Evolutionary conservation across 2,113 vertebrate genomes (phyloP), one percentile per base, ranked within the genome.

Genomic region (Electrona antarctica): DNA sequence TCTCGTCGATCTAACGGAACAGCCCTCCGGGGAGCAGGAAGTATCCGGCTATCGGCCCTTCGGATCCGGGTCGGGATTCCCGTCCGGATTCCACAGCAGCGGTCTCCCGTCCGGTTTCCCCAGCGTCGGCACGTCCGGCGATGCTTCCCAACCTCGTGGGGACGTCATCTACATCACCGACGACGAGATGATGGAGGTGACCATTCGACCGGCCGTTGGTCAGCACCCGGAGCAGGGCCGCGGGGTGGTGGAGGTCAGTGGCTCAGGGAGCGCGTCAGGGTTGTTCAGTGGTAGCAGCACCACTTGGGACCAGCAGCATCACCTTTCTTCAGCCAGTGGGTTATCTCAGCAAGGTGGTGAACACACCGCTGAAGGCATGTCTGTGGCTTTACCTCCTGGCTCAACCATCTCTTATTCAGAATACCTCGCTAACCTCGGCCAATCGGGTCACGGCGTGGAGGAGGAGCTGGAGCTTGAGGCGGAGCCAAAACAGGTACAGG

Each of bases 201-300:
- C 90, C 28, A 85, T 87, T 6, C 77, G 78, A 15, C 88, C 94
- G 62, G 84, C 79, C 0, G 49, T 77, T 4, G 88, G 73, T 21
- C 90, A 86, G n/a, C 33, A 41, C 33, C 91, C 94, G 60, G 92
- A 96, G 79, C 83, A 96, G 1, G 93, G 93, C 13, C 93, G 93
- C 2, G 90, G 92, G 29, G 92, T 90, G 0, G 87, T 93, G 0
- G 93, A 92, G 64, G 13, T 90, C 4, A 92, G 82, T 3, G 85
- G 81, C 52, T 78, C 91, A 78, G 91, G 88, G 57, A 93, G 89
- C 29, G 85, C 90, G 2, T 79, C 79, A 29, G 88, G 88, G 15
- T 67, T 77, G 67, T 88, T 65, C 0, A 85, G 81, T 74, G 69
- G 79, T 46, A 58, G 71, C 50, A 47, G 87, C 7, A 58, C 69